Evolutionary conservation across 2,888 invertebrate species (phyloP).

Genomic region (Plagiodera versicolora): DNA sequence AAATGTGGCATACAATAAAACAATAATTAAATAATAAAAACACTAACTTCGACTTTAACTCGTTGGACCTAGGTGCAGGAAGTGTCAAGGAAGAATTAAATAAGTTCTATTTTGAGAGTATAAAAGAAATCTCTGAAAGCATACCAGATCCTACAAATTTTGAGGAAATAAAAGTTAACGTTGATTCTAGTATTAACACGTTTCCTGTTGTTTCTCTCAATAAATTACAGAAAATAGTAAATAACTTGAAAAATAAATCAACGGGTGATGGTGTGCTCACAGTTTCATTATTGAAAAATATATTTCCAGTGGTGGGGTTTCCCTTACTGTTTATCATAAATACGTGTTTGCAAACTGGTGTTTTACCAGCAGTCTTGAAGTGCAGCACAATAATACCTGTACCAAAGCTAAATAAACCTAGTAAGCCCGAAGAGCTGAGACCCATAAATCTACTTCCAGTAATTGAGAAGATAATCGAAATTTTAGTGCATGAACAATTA

Average conservation of each 20-base stretch:
- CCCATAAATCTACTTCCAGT: no score
- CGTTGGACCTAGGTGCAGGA: slow-evolving; percentile 2
- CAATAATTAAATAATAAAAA: background rate
- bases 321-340: background rate
- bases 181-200: background rate
- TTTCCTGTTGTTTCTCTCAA: slow-evolving; percentile 1
- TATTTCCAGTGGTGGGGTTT: no score
- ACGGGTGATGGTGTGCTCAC: background rate
- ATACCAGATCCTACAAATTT: no score
- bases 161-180: background rate
- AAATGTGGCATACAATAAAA: no score
- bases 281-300: no score
- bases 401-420: no score
- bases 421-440: no score
- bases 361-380: no score
- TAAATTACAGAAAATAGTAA: slow-evolving; percentile 1
- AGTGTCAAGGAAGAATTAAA: background rate
- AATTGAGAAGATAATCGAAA: no score
- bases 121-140: no score
- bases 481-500: no score
- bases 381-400: no score
- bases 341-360: background rate
- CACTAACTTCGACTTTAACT: slow-evolving; percentile 1
- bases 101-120: background rate
- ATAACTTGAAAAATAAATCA: background rate